Conservation (phyloP, 2,797 vertebrate species). For the Onychomys leucogaster region DNA sequence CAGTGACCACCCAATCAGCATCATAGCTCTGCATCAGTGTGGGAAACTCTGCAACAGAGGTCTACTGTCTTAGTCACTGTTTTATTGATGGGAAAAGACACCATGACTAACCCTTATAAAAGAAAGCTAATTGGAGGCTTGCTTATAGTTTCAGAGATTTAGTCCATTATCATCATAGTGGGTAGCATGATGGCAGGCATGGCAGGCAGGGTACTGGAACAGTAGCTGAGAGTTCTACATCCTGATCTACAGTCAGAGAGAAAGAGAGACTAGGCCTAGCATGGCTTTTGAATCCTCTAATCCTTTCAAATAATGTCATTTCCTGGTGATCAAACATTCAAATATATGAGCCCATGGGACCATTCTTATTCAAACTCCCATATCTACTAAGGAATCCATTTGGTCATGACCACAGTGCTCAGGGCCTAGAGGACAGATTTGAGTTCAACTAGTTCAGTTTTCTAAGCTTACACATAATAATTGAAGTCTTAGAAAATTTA, state of each 20-base stretch:
- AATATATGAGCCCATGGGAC: neutral
- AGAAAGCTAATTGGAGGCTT: neutral
- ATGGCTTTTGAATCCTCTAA: neutral
- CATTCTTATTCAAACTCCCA: neutral
- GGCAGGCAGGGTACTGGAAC: neutral
- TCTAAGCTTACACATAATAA: neutral
- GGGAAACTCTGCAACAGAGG: neutral
- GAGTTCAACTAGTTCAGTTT: neutral
- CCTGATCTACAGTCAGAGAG: neutral
- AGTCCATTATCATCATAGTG: neutral
- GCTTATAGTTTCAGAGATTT: neutral
- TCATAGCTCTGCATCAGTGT: neutral
- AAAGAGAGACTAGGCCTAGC: neutral
- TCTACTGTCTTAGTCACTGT: neutral
- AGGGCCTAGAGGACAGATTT: neutral
- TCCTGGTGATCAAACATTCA: neutral
- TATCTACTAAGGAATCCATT: neutral
- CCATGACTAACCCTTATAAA: neutral
- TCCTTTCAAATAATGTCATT: neutral
- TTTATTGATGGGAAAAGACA: neutral
- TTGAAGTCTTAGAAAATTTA: slow-evolving; percentile 1
- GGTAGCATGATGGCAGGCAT: neutral
- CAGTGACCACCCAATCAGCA: neutral
- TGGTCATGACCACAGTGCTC: neutral
- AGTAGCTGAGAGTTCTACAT: neutral